These are phyloP conservation scores for Malurus leucopterus DNA, from an alignment of 2,797 vertebrate species.

Conservation along the genomic window DNA sequence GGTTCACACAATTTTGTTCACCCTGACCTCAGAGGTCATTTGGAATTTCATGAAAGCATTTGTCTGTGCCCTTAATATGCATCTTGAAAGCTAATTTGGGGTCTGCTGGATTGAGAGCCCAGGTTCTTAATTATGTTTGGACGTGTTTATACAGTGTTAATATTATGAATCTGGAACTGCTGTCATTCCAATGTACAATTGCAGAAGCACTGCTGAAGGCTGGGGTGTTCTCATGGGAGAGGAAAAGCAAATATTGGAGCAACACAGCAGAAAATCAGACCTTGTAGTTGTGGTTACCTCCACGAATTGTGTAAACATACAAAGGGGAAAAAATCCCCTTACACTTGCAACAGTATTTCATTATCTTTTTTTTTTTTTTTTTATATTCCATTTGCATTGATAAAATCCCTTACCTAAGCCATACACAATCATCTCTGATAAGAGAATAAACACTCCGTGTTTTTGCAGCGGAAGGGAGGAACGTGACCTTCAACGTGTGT, in stretches of 20 bases:
- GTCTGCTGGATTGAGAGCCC: conserved; percentile 2
- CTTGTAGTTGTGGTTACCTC: background rate
- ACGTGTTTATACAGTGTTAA: background rate
- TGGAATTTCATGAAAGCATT: conserved; percentile 34
- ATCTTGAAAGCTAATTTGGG: conserved; percentile 59
- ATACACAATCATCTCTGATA: background rate
- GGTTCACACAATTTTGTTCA: conserved; percentile 22
- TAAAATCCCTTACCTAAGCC: background rate
- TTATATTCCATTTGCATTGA: background rate
- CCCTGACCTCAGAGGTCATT: conserved; percentile 35
- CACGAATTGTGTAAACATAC: background rate
- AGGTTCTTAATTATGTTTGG: conserved; percentile 18
- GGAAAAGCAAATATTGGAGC: background rate
- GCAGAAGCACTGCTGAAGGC: background rate
- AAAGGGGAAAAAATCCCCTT: background rate
- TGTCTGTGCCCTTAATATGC: conserved; percentile 25
- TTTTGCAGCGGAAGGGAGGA: background rate
- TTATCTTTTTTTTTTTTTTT: background rate
- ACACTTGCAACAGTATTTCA: background rate
- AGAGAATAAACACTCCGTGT: background rate
- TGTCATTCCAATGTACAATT: background rate
- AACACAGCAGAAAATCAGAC: background rate
- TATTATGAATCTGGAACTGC: conserved; percentile 7
- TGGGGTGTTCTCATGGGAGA: background rate
- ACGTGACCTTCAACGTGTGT: conserved; percentile 47